Base-by-base conservation (phyloP, 2,113 vertebrate genomes). In the Cryptomyrus ogoouensis region DNA sequence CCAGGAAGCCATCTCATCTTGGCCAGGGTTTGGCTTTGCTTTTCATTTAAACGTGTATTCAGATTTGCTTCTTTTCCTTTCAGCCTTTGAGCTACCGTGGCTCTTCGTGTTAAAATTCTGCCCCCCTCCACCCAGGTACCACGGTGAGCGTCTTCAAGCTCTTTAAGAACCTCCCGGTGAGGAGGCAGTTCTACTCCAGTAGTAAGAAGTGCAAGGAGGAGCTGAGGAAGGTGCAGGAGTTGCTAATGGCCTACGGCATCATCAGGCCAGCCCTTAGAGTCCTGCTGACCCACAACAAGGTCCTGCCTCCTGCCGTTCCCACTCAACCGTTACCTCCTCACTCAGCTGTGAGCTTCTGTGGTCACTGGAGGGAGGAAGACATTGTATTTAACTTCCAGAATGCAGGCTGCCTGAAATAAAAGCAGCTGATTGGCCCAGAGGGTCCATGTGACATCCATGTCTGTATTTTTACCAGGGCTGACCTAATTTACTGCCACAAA, bases 121-220 rank as follows among this genome's bases (percentile, higher is more conserved):
- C 74, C 74, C 74, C 46, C 46, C 74, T n/a, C 91, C 83, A 91
- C 85, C 0, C 91, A 99, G 98, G 98, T 87, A 99, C 98, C 58
- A 98, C 97, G 4, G 97, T 99, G 89, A 96, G 95, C n/a, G 98
- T 93, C 9, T 91, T 96, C 77, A 97, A 94, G 93, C 94, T 99
- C 87, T 99, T 99, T 93, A 98, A 97, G 95, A 99, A 97, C 92
- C 95, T 99, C 39, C 98, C 98, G 12, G 98, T 99, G 91, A 97
- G 98, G 92, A 97, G 98, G 21, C 98, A 99, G 86, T 98, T 96
- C 95, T 99, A 97, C 62, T 97, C 97, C 80, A 97, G 96, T 46
- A 93, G 90, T 62, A 99, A 96, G 95, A 99, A 98, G 94, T 97
- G 98, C 94, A 99, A 98, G 92, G 98, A 99, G 83, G 98, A 99